Percentiles rank a stretch among this genome's conserved stretches.
Conservation (phyloP, 2,797 vertebrate species). For the Columba guinea region DNA sequence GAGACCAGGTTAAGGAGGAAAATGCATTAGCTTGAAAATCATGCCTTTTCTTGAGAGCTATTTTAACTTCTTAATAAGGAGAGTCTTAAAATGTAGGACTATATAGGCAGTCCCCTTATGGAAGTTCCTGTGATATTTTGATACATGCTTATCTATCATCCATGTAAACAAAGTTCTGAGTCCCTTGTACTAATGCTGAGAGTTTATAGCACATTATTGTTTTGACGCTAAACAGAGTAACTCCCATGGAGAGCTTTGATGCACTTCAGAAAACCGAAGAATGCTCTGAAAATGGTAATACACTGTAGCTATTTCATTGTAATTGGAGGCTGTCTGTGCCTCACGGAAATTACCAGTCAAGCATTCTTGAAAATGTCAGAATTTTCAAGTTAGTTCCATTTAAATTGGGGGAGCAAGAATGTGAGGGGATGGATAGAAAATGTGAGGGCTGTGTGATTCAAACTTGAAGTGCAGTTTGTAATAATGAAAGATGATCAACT, state of each 20-base stretch:
- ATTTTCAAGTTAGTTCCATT: conserved; percentile 45
- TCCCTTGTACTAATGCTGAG: not conserved
- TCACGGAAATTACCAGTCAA: conserved; percentile 37
- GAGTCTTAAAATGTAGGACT: not conserved
- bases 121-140: not conserved
- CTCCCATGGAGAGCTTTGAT: conserved; percentile 42
- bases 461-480: conserved; percentile 5
- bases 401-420: not conserved
- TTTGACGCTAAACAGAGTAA: not conserved
- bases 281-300: conserved; percentile 22
- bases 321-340: conserved; percentile 42
- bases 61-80: not conserved
- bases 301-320: conserved; percentile 29
- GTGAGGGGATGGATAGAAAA: not conserved
- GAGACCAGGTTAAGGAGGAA: not conserved
- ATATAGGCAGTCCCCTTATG: not conserved
- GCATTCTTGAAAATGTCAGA: conserved; percentile 46
- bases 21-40: not conserved
- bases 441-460: not conserved
- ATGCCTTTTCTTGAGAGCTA: not conserved
- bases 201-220: not conserved
- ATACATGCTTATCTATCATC: not conserved
- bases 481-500: conserved; percentile 24
- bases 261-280: conserved; percentile 42
- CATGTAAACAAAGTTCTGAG: not conserved